These are phyloP conservation scores for Cyprinodon brontotheroides DNA, from an alignment of 2,113 vertebrate species.

Conservation along the genomic window DNA sequence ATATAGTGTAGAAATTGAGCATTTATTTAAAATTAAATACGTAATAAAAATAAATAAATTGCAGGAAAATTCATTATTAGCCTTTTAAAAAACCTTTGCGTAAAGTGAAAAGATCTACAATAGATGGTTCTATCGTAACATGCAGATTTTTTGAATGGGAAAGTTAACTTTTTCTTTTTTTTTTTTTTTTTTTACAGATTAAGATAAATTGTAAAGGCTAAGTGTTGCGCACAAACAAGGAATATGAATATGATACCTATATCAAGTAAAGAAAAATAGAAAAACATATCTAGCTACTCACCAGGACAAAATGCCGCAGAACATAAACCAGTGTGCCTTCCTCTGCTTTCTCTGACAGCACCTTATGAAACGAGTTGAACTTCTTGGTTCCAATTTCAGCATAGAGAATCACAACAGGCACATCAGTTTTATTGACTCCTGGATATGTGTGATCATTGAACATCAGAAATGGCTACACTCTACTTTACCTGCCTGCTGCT, in stretches of 20 bases:
- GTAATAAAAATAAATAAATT: too few species aligned
- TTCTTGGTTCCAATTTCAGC: slow-evolving; percentile 93
- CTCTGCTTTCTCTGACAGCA: slow-evolving; percentile 84
- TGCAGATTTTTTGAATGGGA: too few species aligned
- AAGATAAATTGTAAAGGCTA: too few species aligned
- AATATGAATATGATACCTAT: neutral
- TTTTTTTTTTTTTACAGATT: too few species aligned
- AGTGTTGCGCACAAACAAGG: too few species aligned
- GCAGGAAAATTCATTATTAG: too few species aligned
- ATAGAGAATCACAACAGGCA: slow-evolving; percentile 90
- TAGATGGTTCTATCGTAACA: too few species aligned
- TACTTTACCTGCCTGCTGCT: slow-evolving; percentile 87
- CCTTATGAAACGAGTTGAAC: slow-evolving; percentile 89
- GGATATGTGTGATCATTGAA: slow-evolving; percentile 89
- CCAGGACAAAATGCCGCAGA: slow-evolving; percentile 91
- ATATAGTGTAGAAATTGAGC: too few species aligned
- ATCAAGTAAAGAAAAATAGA: neutral
- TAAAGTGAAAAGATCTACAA: too few species aligned
- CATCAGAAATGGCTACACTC: neutral
- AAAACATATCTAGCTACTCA: slow-evolving; percentile 68
- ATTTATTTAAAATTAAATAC: too few species aligned
- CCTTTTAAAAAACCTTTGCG: too few species aligned
- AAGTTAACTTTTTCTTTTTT: too few species aligned
- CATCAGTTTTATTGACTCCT: slow-evolving; percentile 77
- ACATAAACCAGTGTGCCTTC: slow-evolving; percentile 87